Conservation (phyloP, 1,140 invertebrate species). For the Apis mellifera region Amel_HAv3.1 CM009944.2:9328001-9328500, state of each 20-base stretch:
- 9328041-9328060: background rate
- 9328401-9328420: background rate
- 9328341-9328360: background rate
- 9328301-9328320: background rate
- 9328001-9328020: slow-evolving; percentile 21
- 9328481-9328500: background rate
- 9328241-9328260: background rate
- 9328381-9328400: background rate
- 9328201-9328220: background rate
- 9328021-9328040: background rate
- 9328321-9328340: background rate
- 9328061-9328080: slow-evolving; percentile 7
- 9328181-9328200: slow-evolving; percentile 48
- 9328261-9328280: background rate
- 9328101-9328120: slow-evolving; percentile 63
- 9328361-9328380: background rate
- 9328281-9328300: background rate
- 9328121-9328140: slow-evolving; percentile 37
- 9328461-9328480: background rate
- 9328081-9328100: slow-evolving; percentile 30
- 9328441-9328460: background rate
- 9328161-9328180: slow-evolving; percentile 44
- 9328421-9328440: background rate
- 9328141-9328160: slow-evolving; percentile 44
- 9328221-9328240: background rate